phyloP scores from a whole-genome alignment of 2,113 vertebrate genomes.

The Progne subis region DNA sequence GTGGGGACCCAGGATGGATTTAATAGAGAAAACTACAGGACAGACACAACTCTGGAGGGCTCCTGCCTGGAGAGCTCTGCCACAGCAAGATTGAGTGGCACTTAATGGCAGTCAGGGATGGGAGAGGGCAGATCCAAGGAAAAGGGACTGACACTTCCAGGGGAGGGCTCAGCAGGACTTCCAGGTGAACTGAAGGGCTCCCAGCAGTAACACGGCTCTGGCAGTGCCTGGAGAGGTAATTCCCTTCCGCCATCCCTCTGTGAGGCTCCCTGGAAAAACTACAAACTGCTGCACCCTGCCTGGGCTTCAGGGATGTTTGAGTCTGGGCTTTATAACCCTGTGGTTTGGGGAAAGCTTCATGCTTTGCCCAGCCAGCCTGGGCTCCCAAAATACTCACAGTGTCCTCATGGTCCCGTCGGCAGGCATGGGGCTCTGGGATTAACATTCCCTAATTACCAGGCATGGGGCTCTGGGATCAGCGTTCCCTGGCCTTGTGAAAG shows the following conservation, averaged over 20 bases:
- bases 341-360: not conserved
- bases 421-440: not conserved
- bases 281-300: not conserved
- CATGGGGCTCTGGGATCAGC: not conserved
- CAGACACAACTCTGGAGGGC: not conserved
- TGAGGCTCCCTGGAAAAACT: not conserved
- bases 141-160: fast-evolving
- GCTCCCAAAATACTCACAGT: not conserved
- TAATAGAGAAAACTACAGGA: not conserved
- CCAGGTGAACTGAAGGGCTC: not conserved
- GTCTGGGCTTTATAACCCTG: not conserved
- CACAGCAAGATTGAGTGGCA: not conserved
- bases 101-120: not conserved
- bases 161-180: not conserved
- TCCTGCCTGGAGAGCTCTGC: not conserved
- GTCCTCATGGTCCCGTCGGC: fast-evolving
- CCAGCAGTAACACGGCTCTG: not conserved
- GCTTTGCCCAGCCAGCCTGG: fast-evolving
- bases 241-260: not conserved
- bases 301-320: not conserved
- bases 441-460: not conserved
- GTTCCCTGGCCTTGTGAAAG: not conserved
- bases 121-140: not conserved
- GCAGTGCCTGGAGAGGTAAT: not conserved
- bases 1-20: not conserved